Conservation (phyloP, 2,113 vertebrate species). For the Mustela lutreola region DNA sequence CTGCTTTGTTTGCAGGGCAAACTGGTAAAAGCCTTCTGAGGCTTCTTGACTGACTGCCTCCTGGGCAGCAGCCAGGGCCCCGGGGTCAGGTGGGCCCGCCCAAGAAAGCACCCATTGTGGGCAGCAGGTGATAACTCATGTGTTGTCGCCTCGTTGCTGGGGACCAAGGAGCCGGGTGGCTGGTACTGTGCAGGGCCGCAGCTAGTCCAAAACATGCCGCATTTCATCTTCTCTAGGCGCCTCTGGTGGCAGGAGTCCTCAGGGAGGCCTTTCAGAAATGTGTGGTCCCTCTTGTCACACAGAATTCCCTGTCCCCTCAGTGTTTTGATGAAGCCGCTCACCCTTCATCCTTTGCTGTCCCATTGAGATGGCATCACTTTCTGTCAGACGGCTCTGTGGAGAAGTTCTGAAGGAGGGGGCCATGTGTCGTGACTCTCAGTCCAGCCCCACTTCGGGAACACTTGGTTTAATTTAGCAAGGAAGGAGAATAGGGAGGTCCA, state of each 20-base stretch:
- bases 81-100: neutral
- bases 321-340: neutral
- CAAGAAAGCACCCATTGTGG: slow-evolving; percentile 39
- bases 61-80: neutral
- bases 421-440: fast-evolving
- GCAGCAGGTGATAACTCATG: neutral
- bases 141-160: neutral
- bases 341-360: neutral
- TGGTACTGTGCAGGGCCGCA: neutral
- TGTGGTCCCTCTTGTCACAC: neutral
- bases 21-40: neutral
- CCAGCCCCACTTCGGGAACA: neutral
- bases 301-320: neutral
- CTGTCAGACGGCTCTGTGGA: neutral
- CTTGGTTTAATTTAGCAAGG: neutral
- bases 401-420: no score
- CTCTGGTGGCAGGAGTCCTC: neutral
- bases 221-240: neutral
- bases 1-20: slow-evolving; percentile 11
- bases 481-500: neutral
- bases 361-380: neutral
- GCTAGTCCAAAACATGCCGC: neutral
- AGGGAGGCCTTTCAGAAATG: neutral
- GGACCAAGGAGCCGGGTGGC: neutral
- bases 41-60: neutral